Percentiles rank a stretch among this genome's conserved stretches.
Evolutionary conservation across 2,113 vertebrate genomes (phyloP).

Genomic region (Otis tarda): DNA sequence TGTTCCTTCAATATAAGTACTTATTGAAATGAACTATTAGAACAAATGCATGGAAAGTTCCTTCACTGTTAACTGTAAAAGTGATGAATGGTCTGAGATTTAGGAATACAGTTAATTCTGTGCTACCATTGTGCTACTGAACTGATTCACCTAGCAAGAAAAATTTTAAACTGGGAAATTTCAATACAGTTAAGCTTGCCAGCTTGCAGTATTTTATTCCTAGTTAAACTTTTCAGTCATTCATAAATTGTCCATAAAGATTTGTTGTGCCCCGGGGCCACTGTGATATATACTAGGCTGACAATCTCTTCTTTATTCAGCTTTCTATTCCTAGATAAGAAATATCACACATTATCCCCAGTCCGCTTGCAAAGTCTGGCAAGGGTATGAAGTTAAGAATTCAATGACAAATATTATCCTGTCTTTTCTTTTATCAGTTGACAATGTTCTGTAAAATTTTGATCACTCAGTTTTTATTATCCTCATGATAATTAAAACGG

Average conservation of each 20-base stretch:
- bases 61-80: background rate
- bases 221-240: slow-evolving; percentile 41
- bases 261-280: slow-evolving; percentile 38
- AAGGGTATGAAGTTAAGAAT: background rate
- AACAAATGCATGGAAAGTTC: slow-evolving; percentile 13
- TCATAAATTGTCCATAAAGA: slow-evolving; percentile 48
- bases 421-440: background rate
- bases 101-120: background rate
- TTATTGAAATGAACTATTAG: slow-evolving; percentile 9
- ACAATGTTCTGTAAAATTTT: background rate
- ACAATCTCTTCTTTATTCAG: slow-evolving; percentile 39
- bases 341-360: background rate
- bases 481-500: background rate
- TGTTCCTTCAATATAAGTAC: background rate
- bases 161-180: slow-evolving; percentile 22
- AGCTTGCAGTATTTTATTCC: slow-evolving; percentile 34
- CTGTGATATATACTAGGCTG: slow-evolving; percentile 30
- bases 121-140: background rate
- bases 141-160: background rate
- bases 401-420: background rate
- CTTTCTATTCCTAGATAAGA: slow-evolving; percentile 38
- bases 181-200: slow-evolving; percentile 38
- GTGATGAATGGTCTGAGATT: background rate
- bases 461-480: background rate
- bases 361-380: background rate